A percentile compares a stretch with the other conserved stretches of the same genome.
Conservation (phyloP, 2,113 vertebrate species). For the Callipepla californica region DNA sequence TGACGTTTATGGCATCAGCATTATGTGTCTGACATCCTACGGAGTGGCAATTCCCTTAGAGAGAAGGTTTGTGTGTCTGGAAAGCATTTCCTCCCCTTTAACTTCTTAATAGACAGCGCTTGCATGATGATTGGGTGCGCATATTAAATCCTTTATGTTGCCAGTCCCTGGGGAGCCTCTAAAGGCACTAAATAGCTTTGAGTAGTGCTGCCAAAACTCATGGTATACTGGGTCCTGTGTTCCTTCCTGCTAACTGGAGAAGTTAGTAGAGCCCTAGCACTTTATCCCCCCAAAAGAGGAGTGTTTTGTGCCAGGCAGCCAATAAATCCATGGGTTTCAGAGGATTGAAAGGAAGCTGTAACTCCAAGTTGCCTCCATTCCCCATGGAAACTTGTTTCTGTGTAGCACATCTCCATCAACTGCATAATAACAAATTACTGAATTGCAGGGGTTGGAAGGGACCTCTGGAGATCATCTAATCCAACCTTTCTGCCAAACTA, state of each 20-base stretch:
- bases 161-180: not conserved
- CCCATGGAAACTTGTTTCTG: conserved; percentile 14
- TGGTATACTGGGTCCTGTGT: not conserved
- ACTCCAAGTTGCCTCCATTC: conserved; percentile 1
- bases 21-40: not conserved
- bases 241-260: not conserved
- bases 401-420: not conserved
- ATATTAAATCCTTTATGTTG: not conserved
- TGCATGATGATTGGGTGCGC: not conserved
- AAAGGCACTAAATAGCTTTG: not conserved
- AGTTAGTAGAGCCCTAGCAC: not conserved
- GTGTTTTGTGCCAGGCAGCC: not conserved
- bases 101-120: not conserved
- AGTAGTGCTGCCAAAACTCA: not conserved
- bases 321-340: not conserved
- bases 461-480: too few species aligned
- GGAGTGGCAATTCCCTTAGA: not conserved
- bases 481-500: not conserved
- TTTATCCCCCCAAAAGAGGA: not conserved
- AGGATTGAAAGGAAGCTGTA: conserved; percentile 27
- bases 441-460: too few species aligned
- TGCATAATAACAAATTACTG: not conserved
- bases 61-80: conserved; percentile 23
- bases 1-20: conserved; percentile 14
- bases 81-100: conserved; percentile 40